These are phyloP conservation scores for Caenorhabditis imperialis DNA, from an alignment of 2,888 invertebrate species.

Conservation along the genomic window DNA sequence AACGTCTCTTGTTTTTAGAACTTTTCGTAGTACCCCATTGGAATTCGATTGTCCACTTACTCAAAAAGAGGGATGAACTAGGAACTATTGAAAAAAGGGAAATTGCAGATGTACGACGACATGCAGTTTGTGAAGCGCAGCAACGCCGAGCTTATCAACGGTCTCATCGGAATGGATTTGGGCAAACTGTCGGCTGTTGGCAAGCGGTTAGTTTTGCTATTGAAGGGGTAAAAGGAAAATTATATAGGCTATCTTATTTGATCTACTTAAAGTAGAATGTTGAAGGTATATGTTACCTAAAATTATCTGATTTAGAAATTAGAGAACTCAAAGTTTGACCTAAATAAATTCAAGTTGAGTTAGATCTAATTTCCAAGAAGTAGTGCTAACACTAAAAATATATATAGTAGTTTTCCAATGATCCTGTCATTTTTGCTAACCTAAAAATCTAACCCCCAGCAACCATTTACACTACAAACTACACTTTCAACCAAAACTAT, in stretches of 20 bases:
- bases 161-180: conserved; percentile 77
- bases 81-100: not conserved
- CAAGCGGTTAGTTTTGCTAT: conserved; percentile 60
- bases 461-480: not conserved
- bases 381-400: no score
- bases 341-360: no score
- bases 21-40: no score
- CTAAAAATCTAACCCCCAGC: not conserved
- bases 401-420: no score
- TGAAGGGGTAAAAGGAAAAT: not conserved
- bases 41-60: conserved; percentile 1
- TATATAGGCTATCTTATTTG: no score
- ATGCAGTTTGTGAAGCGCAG: conserved; percentile 66
- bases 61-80: not conserved
- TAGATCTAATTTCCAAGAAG: no score
- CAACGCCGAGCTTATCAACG: conserved; percentile 77
- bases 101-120: conserved; percentile 53
- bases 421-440: no score
- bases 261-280: no score
- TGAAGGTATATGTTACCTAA: no score
- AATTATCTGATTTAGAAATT: no score
- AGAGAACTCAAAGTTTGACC: no score
- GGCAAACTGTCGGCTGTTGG: conserved; percentile 73
- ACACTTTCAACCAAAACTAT: not conserved
- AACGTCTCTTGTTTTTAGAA: no score